Evolutionary conservation across 2,113 vertebrate genomes (phyloP).

Genomic region (Ptilorrhoa leucosticta): DNA sequence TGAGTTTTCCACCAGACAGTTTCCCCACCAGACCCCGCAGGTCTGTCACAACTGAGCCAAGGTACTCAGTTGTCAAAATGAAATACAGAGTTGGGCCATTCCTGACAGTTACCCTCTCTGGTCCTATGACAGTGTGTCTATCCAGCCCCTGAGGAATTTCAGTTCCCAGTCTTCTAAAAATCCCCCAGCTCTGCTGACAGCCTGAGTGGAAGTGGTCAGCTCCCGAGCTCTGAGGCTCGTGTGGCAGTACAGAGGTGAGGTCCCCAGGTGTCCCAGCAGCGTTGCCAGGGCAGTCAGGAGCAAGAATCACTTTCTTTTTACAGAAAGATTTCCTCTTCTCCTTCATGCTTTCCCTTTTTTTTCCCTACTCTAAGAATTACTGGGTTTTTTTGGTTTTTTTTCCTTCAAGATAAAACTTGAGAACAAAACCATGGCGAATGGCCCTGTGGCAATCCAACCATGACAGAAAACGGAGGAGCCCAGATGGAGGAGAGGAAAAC

Average conservation of each 20-base stretch:
- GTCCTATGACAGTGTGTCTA: not conserved
- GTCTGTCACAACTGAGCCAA: not conserved
- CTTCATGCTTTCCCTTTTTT: not conserved
- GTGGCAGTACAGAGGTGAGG: not conserved
- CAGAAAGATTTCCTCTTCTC: not conserved
- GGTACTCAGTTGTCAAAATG: not conserved
- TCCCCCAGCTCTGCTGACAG: not conserved
- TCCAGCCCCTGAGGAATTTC: not conserved
- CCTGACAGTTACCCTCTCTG: not conserved
- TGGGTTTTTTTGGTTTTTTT: too few relatives aligned
- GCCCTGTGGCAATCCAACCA: not conserved
- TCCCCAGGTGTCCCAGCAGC: not conserved
- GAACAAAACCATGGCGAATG: not conserved
- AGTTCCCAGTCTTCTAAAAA: not conserved
- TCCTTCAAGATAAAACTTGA: not conserved
- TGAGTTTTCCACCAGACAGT: not conserved
- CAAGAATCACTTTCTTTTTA: not conserved
- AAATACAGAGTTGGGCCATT: not conserved
- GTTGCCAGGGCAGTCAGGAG: not conserved
- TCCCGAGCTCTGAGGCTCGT: not conserved
- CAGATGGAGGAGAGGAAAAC: not conserved
- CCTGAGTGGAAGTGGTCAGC: not conserved
- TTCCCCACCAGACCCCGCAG: not conserved
- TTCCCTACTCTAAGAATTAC: not conserved
- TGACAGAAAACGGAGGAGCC: not conserved